Conservation (phyloP, 2,888 invertebrate genomes). For the Lycia hirtaria region DNA sequence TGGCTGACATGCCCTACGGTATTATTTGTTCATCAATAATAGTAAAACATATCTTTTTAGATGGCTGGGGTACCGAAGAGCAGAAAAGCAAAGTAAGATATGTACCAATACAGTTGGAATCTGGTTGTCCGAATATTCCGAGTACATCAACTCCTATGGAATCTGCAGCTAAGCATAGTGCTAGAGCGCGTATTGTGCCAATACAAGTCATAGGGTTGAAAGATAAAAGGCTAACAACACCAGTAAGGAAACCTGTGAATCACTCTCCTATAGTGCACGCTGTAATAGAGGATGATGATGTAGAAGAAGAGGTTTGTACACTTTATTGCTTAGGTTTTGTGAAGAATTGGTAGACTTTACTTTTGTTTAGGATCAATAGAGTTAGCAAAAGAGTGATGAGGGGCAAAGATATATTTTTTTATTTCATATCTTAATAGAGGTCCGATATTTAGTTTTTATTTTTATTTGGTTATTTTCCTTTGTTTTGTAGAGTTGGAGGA, state of each 20-base stretch:
- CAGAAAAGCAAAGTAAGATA: conserved; percentile 59
- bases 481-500: too few species aligned
- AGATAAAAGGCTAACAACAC: conserved; percentile 60
- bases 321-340: too few species aligned
- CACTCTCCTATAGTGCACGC: conserved; percentile 65
- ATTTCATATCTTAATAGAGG: too few species aligned
- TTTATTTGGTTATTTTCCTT: too few species aligned
- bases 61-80: conserved; percentile 56
- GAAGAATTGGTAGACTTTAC: too few species aligned
- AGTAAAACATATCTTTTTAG: conserved; percentile 42
- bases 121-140: conserved; percentile 72
- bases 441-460: too few species aligned
- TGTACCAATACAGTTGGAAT: conserved; percentile 74
- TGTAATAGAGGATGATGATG: conserved; percentile 67
- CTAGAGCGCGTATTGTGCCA: conserved; percentile 57
- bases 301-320: conserved; percentile 62
- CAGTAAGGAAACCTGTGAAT: conserved; percentile 61
- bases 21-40: too few species aligned
- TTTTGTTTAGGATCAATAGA: neutral
- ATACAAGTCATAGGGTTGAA: conserved; percentile 59
- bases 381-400: neutral
- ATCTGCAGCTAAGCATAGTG: conserved; percentile 44
- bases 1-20: too few species aligned
- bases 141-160: conserved; percentile 79
- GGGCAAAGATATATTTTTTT: neutral